Evolutionary conservation across 2,888 invertebrate species (phyloP), one percentile per base, ranked within the genome.

Genomic region (Ypsolopha sequella): DNA sequence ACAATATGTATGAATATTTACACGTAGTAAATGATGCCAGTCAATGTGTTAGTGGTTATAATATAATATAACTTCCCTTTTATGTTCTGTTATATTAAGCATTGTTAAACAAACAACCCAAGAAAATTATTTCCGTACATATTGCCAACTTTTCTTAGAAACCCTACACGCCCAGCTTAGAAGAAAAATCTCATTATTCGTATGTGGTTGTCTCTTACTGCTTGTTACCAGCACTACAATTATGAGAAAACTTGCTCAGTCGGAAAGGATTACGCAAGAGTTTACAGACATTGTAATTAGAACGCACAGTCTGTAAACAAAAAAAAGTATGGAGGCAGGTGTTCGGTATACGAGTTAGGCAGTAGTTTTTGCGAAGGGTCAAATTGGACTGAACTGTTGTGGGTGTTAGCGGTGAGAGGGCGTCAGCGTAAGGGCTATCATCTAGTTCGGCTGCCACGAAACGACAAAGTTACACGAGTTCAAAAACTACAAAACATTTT

Each of bases 381-480:
- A 13, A 50, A 48, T 9, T 48, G 33, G 35, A 36, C 36, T 34
- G 47, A 35, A 36, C 47, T 13, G 47, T 8, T 13, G 36, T 11
- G 36, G 36, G 36, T 14, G 47, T 43, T 46, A 9, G 48, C 48
- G 48, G 48, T 7, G 4, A 36, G 47, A 35, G 50, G 47, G 41
- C 41, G 48, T 14, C 45, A 24, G 34, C 48, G 38, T 38, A 9
- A 14, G n/a, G n/a, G n/a, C n/a, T n/a, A n/a, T 6, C 39, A 39
- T 10, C 10, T 2, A n/a, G 39, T n/a, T 10, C 14, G 10, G 48
- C 71, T 65, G 65, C 66, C 68, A 61, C 65, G 68, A 70, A 70
- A 73, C 71, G 72, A 69, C 68, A 69, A 72, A 75, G 71, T 76
- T 73, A 74, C 66, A 67, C 8, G 33, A 45, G 34, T 45, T 45